Percentiles rank a stretch among this genome's conserved stretches.
phyloP scores from a whole-genome alignment of 2,888 invertebrate genomes.

The Ophonus ardosiacus region DNA sequence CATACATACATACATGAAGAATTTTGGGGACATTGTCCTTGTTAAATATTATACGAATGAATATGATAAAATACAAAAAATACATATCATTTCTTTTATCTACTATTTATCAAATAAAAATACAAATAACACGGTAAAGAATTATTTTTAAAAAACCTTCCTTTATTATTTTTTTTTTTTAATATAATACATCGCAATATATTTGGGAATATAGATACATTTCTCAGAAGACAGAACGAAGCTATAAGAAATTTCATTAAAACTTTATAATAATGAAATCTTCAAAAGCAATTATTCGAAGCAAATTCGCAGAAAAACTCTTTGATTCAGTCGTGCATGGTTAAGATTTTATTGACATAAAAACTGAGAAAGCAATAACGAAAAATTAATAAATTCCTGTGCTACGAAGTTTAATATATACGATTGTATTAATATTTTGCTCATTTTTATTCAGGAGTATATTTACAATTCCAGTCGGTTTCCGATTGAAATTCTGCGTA shows the following conservation, averaged over 20 bases:
- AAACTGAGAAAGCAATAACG: constrained; percentile 5
- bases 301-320: constrained; percentile 18
- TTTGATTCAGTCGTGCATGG: background rate
- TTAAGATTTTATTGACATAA: constrained; percentile 13
- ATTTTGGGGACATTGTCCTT: no score
- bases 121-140: no score
- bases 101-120: no score
- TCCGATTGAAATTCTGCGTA: background rate
- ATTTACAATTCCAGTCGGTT: background rate
- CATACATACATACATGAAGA: no score
- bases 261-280: constrained; percentile 37
- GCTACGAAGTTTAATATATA: background rate
- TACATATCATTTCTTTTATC: no score
- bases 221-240: background rate
- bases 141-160: no score
- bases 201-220: background rate
- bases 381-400: background rate
- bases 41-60: no score
- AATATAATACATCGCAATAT: background rate
- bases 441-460: background rate
- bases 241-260: constrained; percentile 24
- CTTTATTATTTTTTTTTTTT: background rate
- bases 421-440: constrained; percentile 19
- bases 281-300: constrained; percentile 35
- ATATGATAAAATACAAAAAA: no score